These are phyloP conservation scores for Hemistola chrysoprasaria DNA, from an alignment of 2,888 invertebrate species.

Conservation along the genomic window DNA sequence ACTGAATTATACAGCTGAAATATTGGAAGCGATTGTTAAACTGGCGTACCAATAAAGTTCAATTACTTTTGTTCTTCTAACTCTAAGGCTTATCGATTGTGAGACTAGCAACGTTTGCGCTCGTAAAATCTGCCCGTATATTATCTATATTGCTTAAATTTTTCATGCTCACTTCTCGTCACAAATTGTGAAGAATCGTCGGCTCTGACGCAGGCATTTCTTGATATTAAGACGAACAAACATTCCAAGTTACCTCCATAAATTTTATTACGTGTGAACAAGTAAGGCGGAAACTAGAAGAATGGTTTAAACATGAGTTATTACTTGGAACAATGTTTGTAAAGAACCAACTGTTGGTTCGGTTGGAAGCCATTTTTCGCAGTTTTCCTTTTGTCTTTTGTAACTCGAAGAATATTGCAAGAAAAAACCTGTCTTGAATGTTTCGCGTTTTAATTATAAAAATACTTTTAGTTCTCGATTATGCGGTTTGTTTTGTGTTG, in stretches of 20 bases:
- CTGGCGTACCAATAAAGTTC: conserved; percentile 7
- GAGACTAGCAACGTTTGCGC: conserved; percentile 5
- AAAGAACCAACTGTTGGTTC: conserved; percentile 26
- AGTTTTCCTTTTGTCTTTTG: conserved; percentile 13
- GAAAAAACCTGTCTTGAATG: conserved; percentile 9
- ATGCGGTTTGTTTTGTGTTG: conserved; percentile 1
- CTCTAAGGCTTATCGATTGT: conserved; percentile 2
- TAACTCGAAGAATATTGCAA: conserved; percentile 13
- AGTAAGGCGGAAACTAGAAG: conserved; percentile 35
- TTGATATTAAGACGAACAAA: conserved; percentile 19
- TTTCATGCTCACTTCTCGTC: conserved; percentile 37
- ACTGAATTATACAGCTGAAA: conserved; percentile 7
- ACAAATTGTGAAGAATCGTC: conserved; percentile 51
- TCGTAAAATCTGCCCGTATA: conserved; percentile 20
- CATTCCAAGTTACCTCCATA: conserved; percentile 43
- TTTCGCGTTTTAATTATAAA: conserved; percentile 21
- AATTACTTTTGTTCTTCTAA: conserved; percentile 12
- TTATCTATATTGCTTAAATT: conserved; percentile 30
- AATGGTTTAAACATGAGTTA: conserved; percentile 39
- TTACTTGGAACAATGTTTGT: conserved; percentile 25
- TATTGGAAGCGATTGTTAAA: conserved; percentile 8
- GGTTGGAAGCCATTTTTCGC: conserved; percentile 6
- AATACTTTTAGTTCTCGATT: conserved; percentile 20
- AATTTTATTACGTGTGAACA: conserved; percentile 42
- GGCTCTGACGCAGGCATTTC: conserved; percentile 29